Conservation (phyloP, 2,113 vertebrate species). For the Oryzias javanicus region DNA sequence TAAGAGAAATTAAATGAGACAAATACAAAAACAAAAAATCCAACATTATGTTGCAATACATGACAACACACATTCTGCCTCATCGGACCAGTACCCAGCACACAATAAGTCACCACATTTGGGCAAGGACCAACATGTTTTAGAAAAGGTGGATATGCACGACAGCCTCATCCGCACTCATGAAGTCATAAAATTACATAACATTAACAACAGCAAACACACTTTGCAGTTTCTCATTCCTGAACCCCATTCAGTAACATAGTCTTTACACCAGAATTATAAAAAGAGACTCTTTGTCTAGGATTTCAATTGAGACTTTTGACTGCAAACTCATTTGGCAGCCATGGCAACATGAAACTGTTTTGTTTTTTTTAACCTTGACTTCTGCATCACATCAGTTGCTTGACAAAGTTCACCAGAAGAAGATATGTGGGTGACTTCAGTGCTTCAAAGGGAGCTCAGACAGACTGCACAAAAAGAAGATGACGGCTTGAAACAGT, state of each 20-base stretch:
- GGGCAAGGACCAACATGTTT: constrained; percentile 39
- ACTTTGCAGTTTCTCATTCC: constrained; percentile 30
- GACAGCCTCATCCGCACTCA: constrained; percentile 65
- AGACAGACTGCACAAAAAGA: constrained; percentile 31
- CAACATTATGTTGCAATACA: too few relatives aligned
- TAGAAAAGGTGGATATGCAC: constrained; percentile 51
- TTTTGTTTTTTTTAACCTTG: constrained; percentile 2
- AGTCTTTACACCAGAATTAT: neutral
- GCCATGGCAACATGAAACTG: neutral
- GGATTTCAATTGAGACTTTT: constrained; percentile 2
- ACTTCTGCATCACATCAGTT: constrained; percentile 7
- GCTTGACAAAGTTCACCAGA: neutral
- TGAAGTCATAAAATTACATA: constrained; percentile 61
- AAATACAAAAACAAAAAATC: too few relatives aligned
- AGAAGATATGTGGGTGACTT: neutral
- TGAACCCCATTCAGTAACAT: constrained; percentile 26
- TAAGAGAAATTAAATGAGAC: too few relatives aligned
- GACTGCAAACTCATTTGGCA: neutral
- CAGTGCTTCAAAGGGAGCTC: constrained; percentile 22
- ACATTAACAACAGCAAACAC: constrained; percentile 53
- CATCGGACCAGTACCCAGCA: constrained; percentile 53
- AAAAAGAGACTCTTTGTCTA: constrained; percentile 1
- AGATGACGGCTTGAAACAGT: constrained; percentile 26
- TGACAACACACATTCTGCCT: constrained; percentile 46
- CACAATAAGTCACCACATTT: constrained; percentile 56